phyloP scores from a whole-genome alignment of 2,113 vertebrate genomes.

The Salvelinus namaycush region DNA sequence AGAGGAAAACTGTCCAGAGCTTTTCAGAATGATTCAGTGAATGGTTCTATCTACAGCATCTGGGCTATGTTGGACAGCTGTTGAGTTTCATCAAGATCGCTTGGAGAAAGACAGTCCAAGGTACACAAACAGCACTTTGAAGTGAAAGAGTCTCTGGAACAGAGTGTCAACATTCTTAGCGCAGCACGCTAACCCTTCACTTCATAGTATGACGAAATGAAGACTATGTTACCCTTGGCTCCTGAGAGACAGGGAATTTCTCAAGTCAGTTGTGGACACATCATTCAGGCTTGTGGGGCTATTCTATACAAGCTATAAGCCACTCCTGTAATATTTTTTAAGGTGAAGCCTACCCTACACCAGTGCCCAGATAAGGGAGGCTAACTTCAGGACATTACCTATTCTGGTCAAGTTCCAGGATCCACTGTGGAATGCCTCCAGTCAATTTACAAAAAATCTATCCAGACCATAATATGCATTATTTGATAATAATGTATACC shows the following conservation, averaged over 20 bases:
- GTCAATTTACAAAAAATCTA: no score
- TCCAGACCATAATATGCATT: no score
- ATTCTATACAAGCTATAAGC: neutral
- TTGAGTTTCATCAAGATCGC: neutral
- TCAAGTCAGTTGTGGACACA: neutral
- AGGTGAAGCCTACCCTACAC: no score
- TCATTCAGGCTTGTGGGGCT: neutral
- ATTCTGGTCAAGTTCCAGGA: no score
- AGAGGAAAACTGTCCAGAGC: neutral
- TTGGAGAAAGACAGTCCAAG: neutral
- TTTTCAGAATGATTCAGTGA: neutral
- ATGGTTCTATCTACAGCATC: neutral
- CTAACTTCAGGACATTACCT: no score
- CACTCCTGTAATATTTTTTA: neutral
- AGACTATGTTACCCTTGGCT: neutral
- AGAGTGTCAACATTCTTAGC: neutral
- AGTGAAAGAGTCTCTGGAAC: neutral
- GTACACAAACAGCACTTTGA: neutral
- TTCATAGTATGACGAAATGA: neutral
- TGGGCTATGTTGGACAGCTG: neutral
- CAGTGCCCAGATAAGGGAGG: no score
- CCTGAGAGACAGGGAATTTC: neutral
- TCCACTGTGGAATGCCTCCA: no score
- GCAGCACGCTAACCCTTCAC: neutral
- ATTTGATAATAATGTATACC: no score